Evolutionary conservation across 2,888 invertebrate species (phyloP), one percentile per base, ranked within the genome.

Genomic region (Rosalia funebris): DNA sequence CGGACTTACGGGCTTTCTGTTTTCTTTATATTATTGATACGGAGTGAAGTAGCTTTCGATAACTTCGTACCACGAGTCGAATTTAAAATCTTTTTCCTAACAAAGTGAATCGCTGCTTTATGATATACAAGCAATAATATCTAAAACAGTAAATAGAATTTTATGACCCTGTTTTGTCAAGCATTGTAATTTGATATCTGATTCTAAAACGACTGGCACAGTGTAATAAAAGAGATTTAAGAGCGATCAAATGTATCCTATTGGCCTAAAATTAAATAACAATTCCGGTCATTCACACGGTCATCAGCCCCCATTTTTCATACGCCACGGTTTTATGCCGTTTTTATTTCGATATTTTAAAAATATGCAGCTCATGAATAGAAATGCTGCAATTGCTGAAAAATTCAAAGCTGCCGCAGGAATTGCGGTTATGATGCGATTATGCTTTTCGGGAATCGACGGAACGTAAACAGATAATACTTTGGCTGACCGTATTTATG

Each of bases 211-310:
- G 69, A 71, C 62, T 66, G 68, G 68, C 62, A 60, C 65, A 44
- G 60, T 66, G 65, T 63, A 58, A 69, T 72, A 72, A 71, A 71
- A 69, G 68, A 71, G 73, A 72, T 72, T 73, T 73, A 72, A 65
- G 68, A 65, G 63, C 70, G 63, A 66, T 66, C 63, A 71, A 70
- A 70, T 63, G 65, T 68, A 68, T 63, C 65, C 65, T 60, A 72
- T 72, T 71, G 72, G 71, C 68, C 68, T 66, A 70, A 73, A 73
- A 73, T 74, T 70, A 74, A 74, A 74, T 71, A 70, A 72, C 71
- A 60, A 66, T 68, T 69, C 64, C 66, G 69, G 68, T 71, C 68
- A 71, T 74, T 73, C 69, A 62, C 65, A 69, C 66, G 69, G 63
- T 70, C 69, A 66, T 69, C 70, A 65, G n/a, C 57, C 65, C 62